These are phyloP conservation scores for Tachysurus vachellii DNA, from an alignment of 2,113 vertebrate genomes.

Conservation along the genomic window DNA sequence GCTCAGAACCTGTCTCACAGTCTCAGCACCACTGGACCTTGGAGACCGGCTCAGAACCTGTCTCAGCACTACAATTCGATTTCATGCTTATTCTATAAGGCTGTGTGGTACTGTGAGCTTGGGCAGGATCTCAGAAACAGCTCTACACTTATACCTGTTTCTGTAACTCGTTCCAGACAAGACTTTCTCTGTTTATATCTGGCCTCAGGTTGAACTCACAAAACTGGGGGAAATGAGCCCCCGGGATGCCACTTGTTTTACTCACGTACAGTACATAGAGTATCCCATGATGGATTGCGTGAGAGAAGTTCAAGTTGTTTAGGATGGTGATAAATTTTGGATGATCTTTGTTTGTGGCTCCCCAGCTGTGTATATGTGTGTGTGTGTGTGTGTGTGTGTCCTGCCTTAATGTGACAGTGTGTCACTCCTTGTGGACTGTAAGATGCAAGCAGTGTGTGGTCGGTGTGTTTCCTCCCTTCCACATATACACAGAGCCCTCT, in stretches of 20 bases:
- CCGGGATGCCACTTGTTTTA: constrained; percentile 37
- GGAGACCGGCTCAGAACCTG: too few relatives aligned
- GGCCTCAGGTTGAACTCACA: constrained; percentile 42
- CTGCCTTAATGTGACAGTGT: constrained; percentile 30
- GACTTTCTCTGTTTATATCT: constrained; percentile 38
- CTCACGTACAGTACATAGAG: constrained; percentile 18
- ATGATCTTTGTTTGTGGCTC: constrained; percentile 37
- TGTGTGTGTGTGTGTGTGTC: constrained; percentile 3
- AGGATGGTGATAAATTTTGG: constrained; percentile 42
- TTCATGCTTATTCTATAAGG: constrained; percentile 26
- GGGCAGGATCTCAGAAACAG: background rate
- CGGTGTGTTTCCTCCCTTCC: constrained; percentile 5
- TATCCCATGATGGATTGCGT: constrained; percentile 21
- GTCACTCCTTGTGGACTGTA: background rate
- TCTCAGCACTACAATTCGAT: constrained; percentile 50
- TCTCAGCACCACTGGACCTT: constrained; percentile 31
- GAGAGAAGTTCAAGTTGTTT: constrained; percentile 14
- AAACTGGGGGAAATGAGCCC: constrained; percentile 28
- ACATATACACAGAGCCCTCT: constrained; percentile 24
- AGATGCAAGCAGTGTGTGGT: constrained; percentile 43
- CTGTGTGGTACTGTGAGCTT: constrained; percentile 1
- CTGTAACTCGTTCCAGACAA: constrained; percentile 31
- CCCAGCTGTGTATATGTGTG: constrained; percentile 37
- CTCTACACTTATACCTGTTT: constrained; percentile 21
- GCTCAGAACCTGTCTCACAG: too few relatives aligned